Evolutionary conservation across 2,797 vertebrate genomes (phyloP).

Genomic region (Megalops cyprinoides): DNA sequence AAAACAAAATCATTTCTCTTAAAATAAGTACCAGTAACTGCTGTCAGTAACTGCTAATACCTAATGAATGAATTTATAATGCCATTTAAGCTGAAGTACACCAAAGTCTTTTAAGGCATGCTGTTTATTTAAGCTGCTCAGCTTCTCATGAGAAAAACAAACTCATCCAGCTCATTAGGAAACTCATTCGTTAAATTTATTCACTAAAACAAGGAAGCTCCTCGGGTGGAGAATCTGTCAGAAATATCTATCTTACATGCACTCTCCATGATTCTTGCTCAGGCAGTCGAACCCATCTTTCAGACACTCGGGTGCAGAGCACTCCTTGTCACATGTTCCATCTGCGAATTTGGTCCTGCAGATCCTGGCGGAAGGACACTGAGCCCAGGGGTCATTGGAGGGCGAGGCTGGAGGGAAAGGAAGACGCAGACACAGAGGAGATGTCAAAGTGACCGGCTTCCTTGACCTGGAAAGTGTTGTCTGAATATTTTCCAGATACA

Average conservation of each 20-base stretch:
- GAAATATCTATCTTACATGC: slow-evolving; percentile 75
- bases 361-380: slow-evolving; percentile 66
- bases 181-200: background rate
- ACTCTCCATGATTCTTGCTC: slow-evolving; percentile 56
- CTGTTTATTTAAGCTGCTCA: background rate
- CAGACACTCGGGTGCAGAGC: slow-evolving; percentile 76
- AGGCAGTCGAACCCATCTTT: slow-evolving; percentile 85
- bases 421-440: slow-evolving; percentile 12
- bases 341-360: slow-evolving; percentile 81
- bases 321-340: slow-evolving; percentile 77
- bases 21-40: no score
- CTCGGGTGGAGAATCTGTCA: background rate
- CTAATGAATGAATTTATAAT: background rate
- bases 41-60: no score
- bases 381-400: slow-evolving; percentile 75
- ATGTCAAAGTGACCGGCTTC: background rate
- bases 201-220: background rate
- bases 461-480: background rate
- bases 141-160: background rate
- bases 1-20: no score
- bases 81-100: background rate
- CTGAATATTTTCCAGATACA: background rate
- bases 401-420: slow-evolving; percentile 50
- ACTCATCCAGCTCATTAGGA: background rate
- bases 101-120: background rate